Percentiles rank a stretch among this genome's conserved stretches.
Evolutionary conservation across 2,113 vertebrate genomes (phyloP).

Genomic region (Solenodon paradoxus): DNA sequence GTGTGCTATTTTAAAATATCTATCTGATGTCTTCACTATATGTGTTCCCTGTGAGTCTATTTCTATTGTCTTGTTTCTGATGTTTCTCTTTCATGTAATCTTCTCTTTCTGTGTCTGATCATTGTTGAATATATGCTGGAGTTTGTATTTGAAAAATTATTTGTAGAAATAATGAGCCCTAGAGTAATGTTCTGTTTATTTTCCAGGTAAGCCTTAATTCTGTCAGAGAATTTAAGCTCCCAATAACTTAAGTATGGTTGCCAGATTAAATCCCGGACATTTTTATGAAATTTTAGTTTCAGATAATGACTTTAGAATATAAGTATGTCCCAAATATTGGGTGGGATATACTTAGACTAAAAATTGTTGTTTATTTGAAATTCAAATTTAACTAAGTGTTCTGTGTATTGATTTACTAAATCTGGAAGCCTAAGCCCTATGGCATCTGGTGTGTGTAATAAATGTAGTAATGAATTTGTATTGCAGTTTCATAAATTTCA

Average conservation of each 20-base stretch:
- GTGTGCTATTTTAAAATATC: background rate
- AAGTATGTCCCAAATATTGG: conserved; percentile 2
- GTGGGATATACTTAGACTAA: background rate
- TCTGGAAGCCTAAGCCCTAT: background rate
- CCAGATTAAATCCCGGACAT: background rate
- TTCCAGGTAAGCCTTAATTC: conserved; percentile 25
- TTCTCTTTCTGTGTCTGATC: conserved; percentile 16
- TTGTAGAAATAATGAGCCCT: conserved; percentile 17
- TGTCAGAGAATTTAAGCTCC: background rate
- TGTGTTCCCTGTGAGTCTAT: background rate
- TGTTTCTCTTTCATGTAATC: conserved; percentile 39
- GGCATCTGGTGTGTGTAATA: too few species aligned
- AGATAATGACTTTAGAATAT: background rate
- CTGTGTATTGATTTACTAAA: conserved; percentile 37
- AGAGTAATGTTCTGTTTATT: background rate
- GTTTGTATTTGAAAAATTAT: conserved; percentile 43
- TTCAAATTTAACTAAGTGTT: conserved; percentile 39
- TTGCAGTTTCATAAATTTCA: too few species aligned
- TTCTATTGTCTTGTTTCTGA: background rate
- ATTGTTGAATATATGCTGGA: background rate
- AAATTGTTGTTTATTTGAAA: background rate
- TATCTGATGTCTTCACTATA: background rate
- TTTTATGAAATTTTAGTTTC: conserved; percentile 19
- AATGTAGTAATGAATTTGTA: too few species aligned
- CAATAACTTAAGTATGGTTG: background rate